Evolutionary conservation across 2,888 invertebrate genomes (phyloP), one percentile per base, ranked within the genome.

Genomic region (Troilus luridus): DNA sequence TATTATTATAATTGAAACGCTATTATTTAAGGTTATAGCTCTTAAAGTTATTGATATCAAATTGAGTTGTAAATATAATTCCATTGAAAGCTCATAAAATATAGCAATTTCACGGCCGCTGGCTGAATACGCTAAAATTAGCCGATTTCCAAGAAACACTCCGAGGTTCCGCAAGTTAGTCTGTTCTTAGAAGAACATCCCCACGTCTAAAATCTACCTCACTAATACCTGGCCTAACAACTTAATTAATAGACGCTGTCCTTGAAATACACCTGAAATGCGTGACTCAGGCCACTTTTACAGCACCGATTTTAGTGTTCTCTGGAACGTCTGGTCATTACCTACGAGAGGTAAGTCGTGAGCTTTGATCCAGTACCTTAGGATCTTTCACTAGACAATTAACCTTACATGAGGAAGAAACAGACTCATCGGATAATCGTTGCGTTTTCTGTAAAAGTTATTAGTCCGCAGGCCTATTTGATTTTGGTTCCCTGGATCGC

Each of bases 131-230:
- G 10, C 21, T 62, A 62, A 64, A 64, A n/a, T 64, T 24, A 64
- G n/a, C 24, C 24, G 64, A 64, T 64, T 64, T 64, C 64, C 24
- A 24, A 64, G 64, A 24, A 14, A 24, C 64, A 64, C 9, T 6
- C 14, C 19, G 67, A 12, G 67, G 27, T 24, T 67, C 67, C 24
- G 67, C 27, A 19, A 41, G 72, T 14, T 77, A 6, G 24, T 77
- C 27, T 77, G 72, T 77, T 77, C 72, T 41, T 41, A 77, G 72
- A 77, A 77, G 72, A 27, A 77, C 14, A 41, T 77, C 17, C 41
- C 72, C 41, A 77, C 72, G 41, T 77, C 72, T 17, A 41, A 77
- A 77, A 77, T 77, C 72, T 77, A 77, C 72, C 72, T 77, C 11
- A 41, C 17, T 27, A 77, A 77, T 77, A 77, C 41, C 27, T 21